A percentile compares a stretch with the other conserved stretches of the same genome.
Evolutionary conservation across 92 coral and sea anemone species (phyloP).

Genomic region (Porites lobata): DNA sequence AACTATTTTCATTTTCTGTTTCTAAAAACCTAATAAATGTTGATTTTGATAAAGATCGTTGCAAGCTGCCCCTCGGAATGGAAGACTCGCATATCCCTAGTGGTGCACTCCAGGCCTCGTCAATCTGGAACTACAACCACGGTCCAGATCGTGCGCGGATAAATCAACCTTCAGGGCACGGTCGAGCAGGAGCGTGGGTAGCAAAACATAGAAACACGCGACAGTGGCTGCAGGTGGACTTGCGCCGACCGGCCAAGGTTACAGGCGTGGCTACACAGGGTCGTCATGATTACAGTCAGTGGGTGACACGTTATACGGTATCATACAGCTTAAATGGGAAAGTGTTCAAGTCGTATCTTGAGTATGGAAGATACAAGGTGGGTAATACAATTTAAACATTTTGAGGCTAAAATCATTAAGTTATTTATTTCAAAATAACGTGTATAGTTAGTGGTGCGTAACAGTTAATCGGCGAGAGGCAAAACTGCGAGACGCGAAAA

Average conservation of each 20-base stretch:
- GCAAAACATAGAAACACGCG: constrained; percentile 50
- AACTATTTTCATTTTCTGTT: too few species aligned
- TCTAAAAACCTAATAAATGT: not conserved
- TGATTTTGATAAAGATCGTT: constrained; percentile 54
- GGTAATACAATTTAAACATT: too few species aligned
- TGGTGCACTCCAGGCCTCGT: constrained; percentile 71
- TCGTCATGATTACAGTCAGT: constrained; percentile 65
- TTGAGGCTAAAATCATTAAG: too few species aligned
- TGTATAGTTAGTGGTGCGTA: too few species aligned
- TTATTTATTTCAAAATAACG: too few species aligned
- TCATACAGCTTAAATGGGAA: constrained; percentile 56
- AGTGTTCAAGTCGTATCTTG: constrained; percentile 41
- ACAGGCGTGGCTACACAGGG: constrained; percentile 91
- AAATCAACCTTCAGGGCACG: constrained; percentile 69
- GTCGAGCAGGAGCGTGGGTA: constrained; percentile 83
- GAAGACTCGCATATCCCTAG: constrained; percentile 76
- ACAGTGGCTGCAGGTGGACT: constrained; percentile 81
- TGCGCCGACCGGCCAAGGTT: constrained; percentile 68
- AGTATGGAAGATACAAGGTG: constrained; percentile 58
- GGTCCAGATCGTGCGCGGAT: constrained; percentile 89
- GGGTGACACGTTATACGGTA: constrained; percentile 68
- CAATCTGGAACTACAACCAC: constrained; percentile 68
- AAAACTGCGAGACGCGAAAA: too few species aligned
- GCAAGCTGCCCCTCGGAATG: constrained; percentile 83
- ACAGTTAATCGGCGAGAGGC: too few species aligned